These are phyloP conservation scores for Neocrepidodera transversa DNA, from an alignment of 2,888 invertebrate genomes.

Conservation along the genomic window DNA sequence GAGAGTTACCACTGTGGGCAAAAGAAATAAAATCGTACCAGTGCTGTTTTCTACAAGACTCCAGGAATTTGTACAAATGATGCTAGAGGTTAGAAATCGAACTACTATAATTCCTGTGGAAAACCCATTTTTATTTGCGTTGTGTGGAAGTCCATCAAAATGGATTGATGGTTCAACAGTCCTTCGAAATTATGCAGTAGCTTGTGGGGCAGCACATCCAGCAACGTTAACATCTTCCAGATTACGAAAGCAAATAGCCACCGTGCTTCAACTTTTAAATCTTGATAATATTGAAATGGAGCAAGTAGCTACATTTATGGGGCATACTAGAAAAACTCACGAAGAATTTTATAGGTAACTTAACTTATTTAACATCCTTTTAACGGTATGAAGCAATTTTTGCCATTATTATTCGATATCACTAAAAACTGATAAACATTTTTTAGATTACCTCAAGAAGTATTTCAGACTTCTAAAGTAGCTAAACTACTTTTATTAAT, in stretches of 20 bases:
- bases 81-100: conserved; percentile 28
- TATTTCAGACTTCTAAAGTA: too few species aligned
- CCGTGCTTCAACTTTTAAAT: conserved; percentile 40
- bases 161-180: conserved; percentile 42
- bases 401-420: too few species aligned
- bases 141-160: conserved; percentile 34
- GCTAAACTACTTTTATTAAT: too few species aligned
- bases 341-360: conserved; percentile 30
- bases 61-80: conserved; percentile 18
- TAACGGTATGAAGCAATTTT: too few species aligned
- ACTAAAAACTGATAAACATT: too few species aligned
- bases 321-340: conserved; percentile 34
- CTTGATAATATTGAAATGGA: conserved; percentile 36
- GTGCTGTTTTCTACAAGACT: conserved; percentile 25
- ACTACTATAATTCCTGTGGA: conserved; percentile 34
- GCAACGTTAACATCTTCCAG: conserved; percentile 37
- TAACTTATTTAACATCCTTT: too few species aligned
- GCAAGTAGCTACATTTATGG: conserved; percentile 38
- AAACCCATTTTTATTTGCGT: conserved; percentile 43
- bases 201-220: conserved; percentile 40
- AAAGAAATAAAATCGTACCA: conserved; percentile 36
- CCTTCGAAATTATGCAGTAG: conserved; percentile 38
- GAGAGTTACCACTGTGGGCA: conserved; percentile 35
- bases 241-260: conserved; percentile 45
- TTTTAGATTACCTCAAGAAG: too few species aligned